Evolutionary conservation across 2,113 vertebrate species (phyloP).

Genomic region (Alethe diademata): DNA sequence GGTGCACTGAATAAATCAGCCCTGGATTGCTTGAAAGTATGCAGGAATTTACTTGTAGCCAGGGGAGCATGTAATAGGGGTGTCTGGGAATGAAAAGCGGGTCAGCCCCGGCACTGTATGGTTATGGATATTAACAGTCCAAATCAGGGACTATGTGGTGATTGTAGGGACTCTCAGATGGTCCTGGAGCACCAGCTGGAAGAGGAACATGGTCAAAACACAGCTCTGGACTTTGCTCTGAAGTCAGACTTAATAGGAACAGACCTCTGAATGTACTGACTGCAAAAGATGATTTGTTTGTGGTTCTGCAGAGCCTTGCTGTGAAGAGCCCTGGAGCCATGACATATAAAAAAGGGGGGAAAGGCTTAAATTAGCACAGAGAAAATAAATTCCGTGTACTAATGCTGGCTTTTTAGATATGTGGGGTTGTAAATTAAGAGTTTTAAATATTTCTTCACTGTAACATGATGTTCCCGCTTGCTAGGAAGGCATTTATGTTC

Average conservation of each 20-base stretch:
- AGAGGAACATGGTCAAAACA: not conserved
- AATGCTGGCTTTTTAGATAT: slow-evolving; percentile 26
- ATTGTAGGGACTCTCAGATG: not conserved
- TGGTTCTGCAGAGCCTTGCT: not conserved
- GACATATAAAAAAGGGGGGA: not conserved
- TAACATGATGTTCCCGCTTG: not conserved
- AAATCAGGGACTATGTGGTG: not conserved
- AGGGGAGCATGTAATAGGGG: not conserved
- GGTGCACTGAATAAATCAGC: slow-evolving; percentile 58
- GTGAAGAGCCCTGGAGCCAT: slow-evolving; percentile 24
- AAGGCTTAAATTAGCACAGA: not conserved
- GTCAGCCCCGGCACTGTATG: not conserved
- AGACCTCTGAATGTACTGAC: not conserved
- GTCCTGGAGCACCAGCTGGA: not conserved
- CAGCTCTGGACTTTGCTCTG: not conserved
- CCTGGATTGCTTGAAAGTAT: slow-evolving; percentile 29
- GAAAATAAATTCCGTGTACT: slow-evolving; percentile 39
- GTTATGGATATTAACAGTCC: not conserved
- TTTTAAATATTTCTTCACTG: not conserved
- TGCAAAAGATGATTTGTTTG: not conserved
- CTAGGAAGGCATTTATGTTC: not conserved
- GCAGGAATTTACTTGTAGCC: not conserved
- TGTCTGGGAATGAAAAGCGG: not conserved
- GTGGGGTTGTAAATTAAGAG: not conserved
- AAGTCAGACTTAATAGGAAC: not conserved